Percentiles rank a stretch among this genome's conserved stretches.
Evolutionary conservation across 1,140 invertebrate genomes (phyloP).

Genomic region (Drosophila ficusphila): DNA sequence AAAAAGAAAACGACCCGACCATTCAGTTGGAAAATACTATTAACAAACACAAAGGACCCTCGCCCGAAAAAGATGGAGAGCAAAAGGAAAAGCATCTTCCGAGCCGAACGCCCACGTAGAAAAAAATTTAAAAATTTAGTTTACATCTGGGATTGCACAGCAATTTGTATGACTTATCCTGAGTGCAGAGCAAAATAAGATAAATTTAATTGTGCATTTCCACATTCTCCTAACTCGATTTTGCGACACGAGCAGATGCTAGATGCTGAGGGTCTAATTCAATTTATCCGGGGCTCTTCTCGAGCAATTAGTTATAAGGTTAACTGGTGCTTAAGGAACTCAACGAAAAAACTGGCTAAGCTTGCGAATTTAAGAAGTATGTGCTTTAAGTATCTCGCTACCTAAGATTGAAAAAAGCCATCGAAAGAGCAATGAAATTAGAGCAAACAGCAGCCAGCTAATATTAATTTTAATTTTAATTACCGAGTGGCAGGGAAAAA

Average conservation of each 20-base stretch:
- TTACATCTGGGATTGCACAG: slow-evolving; percentile 18
- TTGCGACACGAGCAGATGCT: slow-evolving; percentile 3
- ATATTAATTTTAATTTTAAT: slow-evolving; percentile 82
- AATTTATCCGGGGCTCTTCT: slow-evolving; percentile 27
- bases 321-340: neutral
- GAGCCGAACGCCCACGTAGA: neutral
- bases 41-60: slow-evolving; percentile 46
- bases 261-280: slow-evolving; percentile 32
- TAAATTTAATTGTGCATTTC: slow-evolving; percentile 38
- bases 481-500: slow-evolving; percentile 29
- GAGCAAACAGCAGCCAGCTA: slow-evolving; percentile 29
- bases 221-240: slow-evolving; percentile 53
- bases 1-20: slow-evolving; percentile 7
- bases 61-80: slow-evolving; percentile 4
- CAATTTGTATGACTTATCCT: slow-evolving; percentile 30
- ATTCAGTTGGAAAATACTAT: slow-evolving; percentile 58
- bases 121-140: slow-evolving; percentile 36
- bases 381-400: neutral
- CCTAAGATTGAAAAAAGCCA: slow-evolving; percentile 11
- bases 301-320: slow-evolving; percentile 26
- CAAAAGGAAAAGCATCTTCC: neutral
- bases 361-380: neutral
- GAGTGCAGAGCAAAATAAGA: neutral
- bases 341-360: neutral
- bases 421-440: slow-evolving; percentile 64